Base-by-base conservation (phyloP, 1,140 invertebrate genomes). In the Neodiprion pinetum region DNA sequence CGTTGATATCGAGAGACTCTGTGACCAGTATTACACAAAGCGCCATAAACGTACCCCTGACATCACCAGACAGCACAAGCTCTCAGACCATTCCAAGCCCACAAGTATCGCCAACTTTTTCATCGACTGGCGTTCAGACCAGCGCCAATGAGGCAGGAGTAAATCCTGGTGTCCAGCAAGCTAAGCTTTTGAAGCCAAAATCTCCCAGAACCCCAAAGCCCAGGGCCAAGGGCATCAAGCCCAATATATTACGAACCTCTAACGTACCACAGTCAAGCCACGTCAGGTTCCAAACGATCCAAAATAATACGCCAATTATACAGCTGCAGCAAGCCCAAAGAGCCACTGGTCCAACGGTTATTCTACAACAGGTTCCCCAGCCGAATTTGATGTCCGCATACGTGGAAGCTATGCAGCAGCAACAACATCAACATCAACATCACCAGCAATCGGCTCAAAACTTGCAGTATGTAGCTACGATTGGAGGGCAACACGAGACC, bases 401-500 rank as follows among this genome's bases (percentile, higher is more conserved):
- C 85, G 91, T 94, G 0, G 92, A 93, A 79, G 90, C 92, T 2
- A 86, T 93, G 78, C 92, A 92, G 67, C 91, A 92, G 77, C 28
- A 40, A 5, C 28, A 40, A 40, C 28, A 40, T 2, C 28, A 40
- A 40, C 28, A 40, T 2, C 28, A 40, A 40, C 28, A 40, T 40
- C 28, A 40, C 28, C 90, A 91, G 73, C 92, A 92, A 74, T 90
- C 92, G 40, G 92, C 91, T 73, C 92, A 93, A 80, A 93, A 92
- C 83, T 87, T 93, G 81, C 93, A 94, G 80, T 94, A 93, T 74
- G 92, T 94, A 70, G 90, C 92, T n/a, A 91, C 92, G 9, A 91
- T 93, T 75, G 89, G 80, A 1, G 85, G 85, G 10, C 91, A 81
- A 88, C 91, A 78, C 85, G 92, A 90, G 78, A 82, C 80, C 79